These are phyloP conservation scores for Maccullochella peelii DNA, from an alignment of 2,113 vertebrate genomes.

Conservation along the genomic window DNA sequence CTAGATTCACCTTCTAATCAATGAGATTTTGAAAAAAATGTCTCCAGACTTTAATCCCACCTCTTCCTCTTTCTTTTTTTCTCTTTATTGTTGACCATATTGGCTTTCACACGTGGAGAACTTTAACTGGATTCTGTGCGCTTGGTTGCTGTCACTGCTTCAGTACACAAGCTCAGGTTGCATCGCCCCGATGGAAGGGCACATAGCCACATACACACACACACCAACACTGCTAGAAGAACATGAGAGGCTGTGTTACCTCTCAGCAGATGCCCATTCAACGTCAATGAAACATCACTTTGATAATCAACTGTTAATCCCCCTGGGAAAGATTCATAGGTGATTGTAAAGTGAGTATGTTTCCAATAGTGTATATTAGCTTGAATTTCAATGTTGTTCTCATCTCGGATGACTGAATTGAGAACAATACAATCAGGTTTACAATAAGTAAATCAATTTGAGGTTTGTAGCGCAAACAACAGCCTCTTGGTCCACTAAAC, in stretches of 20 bases:
- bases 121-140: constrained; percentile 23
- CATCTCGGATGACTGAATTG: constrained; percentile 30
- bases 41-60: constrained; percentile 13
- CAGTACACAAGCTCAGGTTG: constrained; percentile 32
- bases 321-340: constrained; percentile 6
- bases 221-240: background rate
- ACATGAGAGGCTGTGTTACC: constrained; percentile 13
- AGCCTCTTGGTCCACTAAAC: constrained; percentile 35
- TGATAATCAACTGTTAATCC: constrained; percentile 16
- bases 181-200: constrained; percentile 18
- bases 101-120: background rate
- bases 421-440: constrained; percentile 49
- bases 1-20: constrained; percentile 17
- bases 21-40: background rate
- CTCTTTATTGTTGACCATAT: background rate
- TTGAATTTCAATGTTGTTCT: constrained; percentile 42
- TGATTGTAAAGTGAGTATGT: constrained; percentile 28
- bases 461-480: constrained; percentile 27
- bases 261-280: background rate
- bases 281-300: constrained; percentile 24
- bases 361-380: constrained; percentile 40
- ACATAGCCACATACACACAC: no score
- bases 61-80: background rate
- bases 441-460: constrained; percentile 51
- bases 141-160: constrained; percentile 36